phyloP scores from a whole-genome alignment of 2,888 invertebrate species.

The Conistra vaccinii region DNA sequence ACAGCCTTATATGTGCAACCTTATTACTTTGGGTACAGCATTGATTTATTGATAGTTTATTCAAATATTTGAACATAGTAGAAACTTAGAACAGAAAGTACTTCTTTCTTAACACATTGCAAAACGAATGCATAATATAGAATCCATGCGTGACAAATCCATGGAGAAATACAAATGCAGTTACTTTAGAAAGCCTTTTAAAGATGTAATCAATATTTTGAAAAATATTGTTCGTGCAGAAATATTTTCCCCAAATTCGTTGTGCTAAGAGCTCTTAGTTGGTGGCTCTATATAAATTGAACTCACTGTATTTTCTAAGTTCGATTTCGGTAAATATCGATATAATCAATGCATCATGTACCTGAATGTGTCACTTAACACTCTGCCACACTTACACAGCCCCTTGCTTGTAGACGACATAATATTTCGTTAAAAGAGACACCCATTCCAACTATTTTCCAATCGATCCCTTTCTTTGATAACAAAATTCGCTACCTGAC shows the following conservation, averaged over 20 bases:
- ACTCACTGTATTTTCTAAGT: neutral
- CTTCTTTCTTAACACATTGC: neutral
- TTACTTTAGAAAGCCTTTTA: neutral
- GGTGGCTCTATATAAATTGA: neutral
- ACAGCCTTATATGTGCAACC: constrained; percentile 45
- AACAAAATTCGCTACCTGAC: neutral
- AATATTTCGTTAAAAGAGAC: neutral
- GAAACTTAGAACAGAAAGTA: neutral
- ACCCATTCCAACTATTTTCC: neutral
- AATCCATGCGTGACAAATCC: neutral
- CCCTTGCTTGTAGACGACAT: constrained; percentile 46
- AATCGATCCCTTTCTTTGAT: neutral
- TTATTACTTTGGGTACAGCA: constrained; percentile 42
- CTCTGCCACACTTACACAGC: constrained; percentile 51
- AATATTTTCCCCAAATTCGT: neutral
- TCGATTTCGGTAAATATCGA: constrained; percentile 13
- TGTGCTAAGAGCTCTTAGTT: neutral
- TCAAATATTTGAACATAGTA: neutral
- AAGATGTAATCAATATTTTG: neutral
- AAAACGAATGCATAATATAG: neutral
- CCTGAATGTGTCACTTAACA: constrained; percentile 34
- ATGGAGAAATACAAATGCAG: neutral
- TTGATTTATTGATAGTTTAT: constrained; percentile 46
- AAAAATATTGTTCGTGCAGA: neutral
- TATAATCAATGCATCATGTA: constrained; percentile 31